These are phyloP conservation scores for Pavo muticus DNA, from an alignment of 2,113 vertebrate genomes.

Conservation along the genomic window DNA sequence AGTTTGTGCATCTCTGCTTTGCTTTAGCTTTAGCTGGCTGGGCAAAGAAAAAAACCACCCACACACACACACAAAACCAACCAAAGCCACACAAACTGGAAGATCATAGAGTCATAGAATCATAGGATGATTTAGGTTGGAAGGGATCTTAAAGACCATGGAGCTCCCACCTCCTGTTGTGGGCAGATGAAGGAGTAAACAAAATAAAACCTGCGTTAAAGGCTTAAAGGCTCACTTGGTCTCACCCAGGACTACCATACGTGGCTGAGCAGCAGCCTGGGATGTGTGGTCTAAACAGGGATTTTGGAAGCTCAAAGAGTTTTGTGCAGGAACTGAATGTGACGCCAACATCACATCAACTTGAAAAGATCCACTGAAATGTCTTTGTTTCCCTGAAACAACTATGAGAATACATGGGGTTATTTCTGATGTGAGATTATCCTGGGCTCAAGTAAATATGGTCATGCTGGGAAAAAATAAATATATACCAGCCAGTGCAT, in stretches of 20 bases:
- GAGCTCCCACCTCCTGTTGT: too few relatives aligned
- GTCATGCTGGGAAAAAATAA: neutral
- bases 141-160: too few relatives aligned
- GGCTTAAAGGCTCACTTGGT: neutral
- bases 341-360: fast-evolving
- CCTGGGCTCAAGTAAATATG: neutral
- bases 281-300: neutral
- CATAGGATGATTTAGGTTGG: too few relatives aligned
- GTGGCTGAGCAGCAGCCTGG: neutral
- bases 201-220: neutral
- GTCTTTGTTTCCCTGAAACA: neutral
- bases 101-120: neutral
- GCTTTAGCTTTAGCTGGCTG: neutral
- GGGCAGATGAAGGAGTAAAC: neutral
- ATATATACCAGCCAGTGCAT: neutral
- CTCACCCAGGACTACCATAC: fast-evolving
- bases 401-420: neutral
- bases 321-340: neutral
- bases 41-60: neutral
- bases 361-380: neutral
- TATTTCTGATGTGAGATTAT: neutral
- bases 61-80: too few relatives aligned
- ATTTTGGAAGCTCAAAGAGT: neutral
- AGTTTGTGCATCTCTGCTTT: neutral
- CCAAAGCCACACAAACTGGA: neutral